A percentile compares a stretch with the other conserved stretches of the same genome.
phyloP scores from a whole-genome alignment of 2,888 invertebrate species.

The Rhingia rostrata region DNA sequence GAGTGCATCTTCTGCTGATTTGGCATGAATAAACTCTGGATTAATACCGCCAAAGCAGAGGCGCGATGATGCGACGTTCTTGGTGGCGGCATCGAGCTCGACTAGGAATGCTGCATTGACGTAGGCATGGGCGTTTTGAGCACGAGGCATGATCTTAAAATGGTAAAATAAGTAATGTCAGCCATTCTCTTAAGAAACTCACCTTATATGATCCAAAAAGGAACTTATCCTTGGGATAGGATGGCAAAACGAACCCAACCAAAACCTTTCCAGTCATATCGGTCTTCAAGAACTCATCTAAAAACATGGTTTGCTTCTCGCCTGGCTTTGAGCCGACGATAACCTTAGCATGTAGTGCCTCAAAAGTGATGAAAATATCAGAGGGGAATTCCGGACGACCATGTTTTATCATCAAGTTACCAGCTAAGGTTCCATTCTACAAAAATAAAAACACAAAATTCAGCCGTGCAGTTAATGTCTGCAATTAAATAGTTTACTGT shows the following conservation, averaged over 20 bases:
- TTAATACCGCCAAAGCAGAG: slow-evolving; percentile 87
- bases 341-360: slow-evolving; percentile 77
- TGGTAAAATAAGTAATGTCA: not conserved
- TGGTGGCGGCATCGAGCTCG: slow-evolving; percentile 83
- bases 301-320: slow-evolving; percentile 76
- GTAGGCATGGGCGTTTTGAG: slow-evolving; percentile 89
- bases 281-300: slow-evolving; percentile 85
- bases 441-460: slow-evolving; percentile 68
- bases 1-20: slow-evolving; percentile 83
- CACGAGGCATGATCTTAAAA: slow-evolving; percentile 87
- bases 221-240: slow-evolving; percentile 83
- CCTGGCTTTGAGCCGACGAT: slow-evolving; percentile 84
- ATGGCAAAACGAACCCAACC: slow-evolving; percentile 85
- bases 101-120: slow-evolving; percentile 89
- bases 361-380: slow-evolving; percentile 86
- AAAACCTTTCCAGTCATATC: slow-evolving; percentile 88
- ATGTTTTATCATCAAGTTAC: slow-evolving; percentile 88
- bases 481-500: not conserved
- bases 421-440: slow-evolving; percentile 86
- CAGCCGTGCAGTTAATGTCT: not conserved
- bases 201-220: slow-evolving; percentile 88
- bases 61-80: slow-evolving; percentile 81
- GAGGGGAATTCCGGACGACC: slow-evolving; percentile 87
- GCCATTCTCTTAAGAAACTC: not conserved
- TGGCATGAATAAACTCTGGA: slow-evolving; percentile 84